Evolutionary conservation across 2,888 invertebrate species (phyloP).

Genomic region (Orchesellides sinensis): DNA sequence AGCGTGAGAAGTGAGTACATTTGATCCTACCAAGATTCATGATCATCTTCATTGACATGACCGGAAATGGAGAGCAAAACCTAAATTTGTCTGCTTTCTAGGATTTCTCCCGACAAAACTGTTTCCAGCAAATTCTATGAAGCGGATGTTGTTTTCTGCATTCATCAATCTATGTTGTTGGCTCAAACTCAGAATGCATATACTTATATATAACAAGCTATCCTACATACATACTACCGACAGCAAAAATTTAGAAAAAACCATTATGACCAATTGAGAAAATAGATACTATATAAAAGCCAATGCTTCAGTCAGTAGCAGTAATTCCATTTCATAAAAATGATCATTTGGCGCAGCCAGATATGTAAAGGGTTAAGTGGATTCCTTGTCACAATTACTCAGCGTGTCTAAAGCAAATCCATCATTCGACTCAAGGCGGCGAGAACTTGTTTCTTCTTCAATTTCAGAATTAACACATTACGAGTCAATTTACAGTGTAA

Average conservation of each 20-base stretch:
- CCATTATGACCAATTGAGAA: too few relatives aligned
- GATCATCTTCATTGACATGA: slow-evolving; percentile 66
- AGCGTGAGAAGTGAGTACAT: slow-evolving; percentile 53
- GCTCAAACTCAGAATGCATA: too few relatives aligned
- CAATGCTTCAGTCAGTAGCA: too few relatives aligned
- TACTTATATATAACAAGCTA: too few relatives aligned
- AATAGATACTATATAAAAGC: too few relatives aligned
- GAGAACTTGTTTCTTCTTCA: slow-evolving; percentile 13
- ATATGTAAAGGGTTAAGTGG: too few relatives aligned
- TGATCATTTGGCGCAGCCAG: too few relatives aligned
- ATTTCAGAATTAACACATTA: too few relatives aligned
- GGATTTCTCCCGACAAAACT: slow-evolving; percentile 44
- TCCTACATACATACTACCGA: too few relatives aligned
- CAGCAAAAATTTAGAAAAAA: too few relatives aligned
- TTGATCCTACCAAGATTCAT: slow-evolving; percentile 48
- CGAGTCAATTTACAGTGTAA: too few relatives aligned
- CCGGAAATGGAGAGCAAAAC: slow-evolving; percentile 67
- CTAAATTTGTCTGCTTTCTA: slow-evolving; percentile 60
- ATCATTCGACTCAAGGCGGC: slow-evolving; percentile 61
- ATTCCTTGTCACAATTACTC: slow-evolving; percentile 39
- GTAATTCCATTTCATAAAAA: too few relatives aligned
- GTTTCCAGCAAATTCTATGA: background rate
- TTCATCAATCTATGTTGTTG: slow-evolving; percentile 20
- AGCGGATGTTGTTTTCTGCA: slow-evolving; percentile 21
- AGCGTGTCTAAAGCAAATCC: slow-evolving; percentile 72